Conservation (phyloP, 2,797 vertebrate species). For the Gymnothorax javanicus region DNA sequence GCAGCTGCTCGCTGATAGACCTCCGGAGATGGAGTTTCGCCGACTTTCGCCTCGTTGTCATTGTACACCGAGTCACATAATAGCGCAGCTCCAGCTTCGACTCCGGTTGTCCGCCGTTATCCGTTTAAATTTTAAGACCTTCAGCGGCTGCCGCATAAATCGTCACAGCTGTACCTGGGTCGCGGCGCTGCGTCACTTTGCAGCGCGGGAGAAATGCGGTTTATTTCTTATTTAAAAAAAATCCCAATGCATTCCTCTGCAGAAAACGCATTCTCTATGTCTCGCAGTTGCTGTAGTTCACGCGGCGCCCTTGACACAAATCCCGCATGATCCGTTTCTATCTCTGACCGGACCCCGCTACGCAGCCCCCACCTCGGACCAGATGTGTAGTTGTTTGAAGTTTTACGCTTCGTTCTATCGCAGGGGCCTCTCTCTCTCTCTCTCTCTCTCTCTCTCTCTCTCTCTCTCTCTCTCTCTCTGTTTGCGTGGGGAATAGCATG, state of each 20-base stretch:
- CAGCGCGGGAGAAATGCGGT: slow-evolving; percentile 14
- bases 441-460: background rate
- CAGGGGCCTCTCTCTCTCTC: slow-evolving; percentile 26
- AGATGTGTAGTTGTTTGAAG: slow-evolving; percentile 62
- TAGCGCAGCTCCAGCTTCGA: slow-evolving; percentile 54
- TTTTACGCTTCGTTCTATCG: slow-evolving; percentile 46
- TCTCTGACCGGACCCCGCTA: slow-evolving; percentile 39
- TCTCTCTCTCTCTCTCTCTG: background rate
- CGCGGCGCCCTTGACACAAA: background rate
- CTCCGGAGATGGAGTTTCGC: slow-evolving; percentile 78
- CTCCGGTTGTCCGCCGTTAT: slow-evolving; percentile 34
- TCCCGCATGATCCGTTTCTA: slow-evolving; percentile 22
- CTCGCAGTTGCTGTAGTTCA: background rate
- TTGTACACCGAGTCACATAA: slow-evolving; percentile 65
- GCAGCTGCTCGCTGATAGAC: slow-evolving; percentile 86
- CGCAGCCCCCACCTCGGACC: slow-evolving; percentile 58
- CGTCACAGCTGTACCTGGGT: slow-evolving; percentile 34
- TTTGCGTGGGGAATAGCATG: background rate
- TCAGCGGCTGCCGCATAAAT: slow-evolving; percentile 43
- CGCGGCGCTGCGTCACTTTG: slow-evolving; percentile 33
- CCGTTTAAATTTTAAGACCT: slow-evolving; percentile 30
- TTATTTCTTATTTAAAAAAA: slow-evolving; percentile 35
- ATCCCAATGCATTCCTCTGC: slow-evolving; percentile 36
- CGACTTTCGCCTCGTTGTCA: slow-evolving; percentile 75
- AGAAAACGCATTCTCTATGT: background rate